These are phyloP conservation scores for Sycophila texana DNA, from an alignment of 2,888 invertebrate genomes.

Conservation along the genomic window DNA sequence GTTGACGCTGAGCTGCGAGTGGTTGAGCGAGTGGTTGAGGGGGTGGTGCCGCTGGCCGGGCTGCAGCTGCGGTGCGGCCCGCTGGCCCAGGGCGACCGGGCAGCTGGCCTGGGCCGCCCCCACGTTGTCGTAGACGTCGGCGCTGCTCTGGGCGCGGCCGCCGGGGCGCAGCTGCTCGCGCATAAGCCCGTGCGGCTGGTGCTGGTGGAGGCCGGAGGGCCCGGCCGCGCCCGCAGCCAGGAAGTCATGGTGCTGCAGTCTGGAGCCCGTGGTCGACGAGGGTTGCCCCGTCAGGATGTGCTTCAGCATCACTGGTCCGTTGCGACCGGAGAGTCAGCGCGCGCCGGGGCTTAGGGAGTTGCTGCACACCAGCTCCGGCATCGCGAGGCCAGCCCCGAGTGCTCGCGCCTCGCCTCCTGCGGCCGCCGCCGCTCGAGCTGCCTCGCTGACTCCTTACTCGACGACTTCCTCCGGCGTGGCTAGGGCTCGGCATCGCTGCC, in stretches of 20 bases:
- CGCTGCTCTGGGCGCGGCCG: slow-evolving; percentile 58
- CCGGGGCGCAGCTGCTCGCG: slow-evolving; percentile 23
- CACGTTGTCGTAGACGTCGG: slow-evolving; percentile 72
- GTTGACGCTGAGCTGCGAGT: slow-evolving; percentile 74
- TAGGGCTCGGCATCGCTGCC: slow-evolving; percentile 68
- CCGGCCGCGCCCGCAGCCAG: slow-evolving; percentile 58
- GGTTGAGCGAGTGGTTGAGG: slow-evolving; percentile 68
- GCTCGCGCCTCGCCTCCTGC: no score
- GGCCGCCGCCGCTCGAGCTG: no score
- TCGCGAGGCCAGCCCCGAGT: slow-evolving; percentile 53
- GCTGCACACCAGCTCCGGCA: slow-evolving; percentile 68
- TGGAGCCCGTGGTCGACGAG: slow-evolving; percentile 76
- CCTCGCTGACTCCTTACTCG: no score
- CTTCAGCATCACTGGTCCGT: slow-evolving; percentile 82
- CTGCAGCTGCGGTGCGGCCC: slow-evolving; percentile 62
- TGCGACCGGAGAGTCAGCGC: slow-evolving; percentile 29
- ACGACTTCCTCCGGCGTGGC: slow-evolving; percentile 58
- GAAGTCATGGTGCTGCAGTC: slow-evolving; percentile 69
- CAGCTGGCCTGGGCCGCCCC: slow-evolving; percentile 43
- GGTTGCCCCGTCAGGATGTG: slow-evolving; percentile 81
- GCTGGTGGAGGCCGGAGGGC: slow-evolving; percentile 57
- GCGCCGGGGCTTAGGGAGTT: slow-evolving; percentile 69
- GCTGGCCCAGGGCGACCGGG: slow-evolving; percentile 13
- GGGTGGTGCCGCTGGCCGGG: background rate
- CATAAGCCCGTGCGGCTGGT: slow-evolving; percentile 61